Base-by-base conservation (phyloP, 2,797 vertebrate genomes). In the Corythornis leucogaster region DNA sequence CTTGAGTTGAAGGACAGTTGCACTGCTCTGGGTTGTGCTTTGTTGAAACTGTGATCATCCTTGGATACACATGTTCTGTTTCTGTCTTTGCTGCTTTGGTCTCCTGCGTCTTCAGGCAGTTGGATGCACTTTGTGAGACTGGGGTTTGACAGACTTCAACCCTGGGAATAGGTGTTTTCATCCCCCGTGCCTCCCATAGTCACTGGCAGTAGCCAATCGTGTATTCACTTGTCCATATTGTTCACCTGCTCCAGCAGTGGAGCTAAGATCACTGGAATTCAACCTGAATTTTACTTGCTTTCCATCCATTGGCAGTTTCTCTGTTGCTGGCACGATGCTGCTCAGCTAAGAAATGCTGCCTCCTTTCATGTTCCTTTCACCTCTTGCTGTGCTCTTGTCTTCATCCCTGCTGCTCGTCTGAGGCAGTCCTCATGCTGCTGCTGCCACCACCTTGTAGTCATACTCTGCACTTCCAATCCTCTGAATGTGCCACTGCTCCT, bases 401-500 rank as follows among this genome's bases (percentile, higher is more conserved):
- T 43, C 40, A 54, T 62, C 26, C 31, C 31, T n/a, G n/a, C 31
- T 50, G 38, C 28, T 53, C 0, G 12, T 64, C 5, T 62, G 55
- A 38, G 31, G 59, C 22, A 38, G 31, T 33, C 28, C 28, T 58
- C 67, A 22, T 2, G 4, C 33, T 12, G 20, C 25, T 8, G 28
- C 26, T 8, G 12, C 48, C 31, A 6, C 30, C 12, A 19, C 28
- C 51, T 22, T 0, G 0, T 20, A 24, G 59, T 10, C 2, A 0
- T 15, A n/a, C 48, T 46, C 31, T 25, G 35, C 16, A 1, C 28
- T 38, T 31, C 33, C 0, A 2, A 4, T 28, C 8, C 15, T 68
- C 21, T 0, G 2, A 76, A 3, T 3, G 0, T 2, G 26, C 63
- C 1, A 0, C 35, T 2, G 2, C 62, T 77, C 18, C 43, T 40